Evolutionary conservation across 2,113 vertebrate genomes (phyloP).

Genomic region (Tachycineta bicolor): DNA sequence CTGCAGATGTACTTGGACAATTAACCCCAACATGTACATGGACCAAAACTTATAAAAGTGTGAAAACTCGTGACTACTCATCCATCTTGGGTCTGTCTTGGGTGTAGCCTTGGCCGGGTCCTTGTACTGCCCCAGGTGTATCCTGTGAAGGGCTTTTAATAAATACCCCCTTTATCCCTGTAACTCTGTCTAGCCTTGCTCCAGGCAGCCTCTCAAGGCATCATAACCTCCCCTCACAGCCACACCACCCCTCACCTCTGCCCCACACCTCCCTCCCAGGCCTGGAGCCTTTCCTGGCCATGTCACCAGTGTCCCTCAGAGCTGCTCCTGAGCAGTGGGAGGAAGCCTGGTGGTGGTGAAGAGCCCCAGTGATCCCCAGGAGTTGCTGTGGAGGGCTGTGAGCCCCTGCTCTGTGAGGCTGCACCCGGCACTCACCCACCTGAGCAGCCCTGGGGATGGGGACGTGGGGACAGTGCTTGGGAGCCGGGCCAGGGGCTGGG

Average conservation of each 20-base stretch:
- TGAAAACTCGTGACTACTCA: background rate
- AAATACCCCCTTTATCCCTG: background rate
- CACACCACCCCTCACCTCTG: background rate
- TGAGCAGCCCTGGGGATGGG: background rate
- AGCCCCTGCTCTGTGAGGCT: background rate
- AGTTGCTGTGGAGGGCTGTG: background rate
- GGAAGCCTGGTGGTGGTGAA: background rate
- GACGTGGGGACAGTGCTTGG: background rate
- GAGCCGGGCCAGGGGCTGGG: background rate
- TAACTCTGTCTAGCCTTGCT: background rate
- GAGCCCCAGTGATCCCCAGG: background rate
- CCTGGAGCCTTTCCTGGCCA: background rate
- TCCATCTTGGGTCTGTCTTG: background rate
- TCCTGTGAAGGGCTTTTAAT: background rate
- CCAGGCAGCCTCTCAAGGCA: background rate
- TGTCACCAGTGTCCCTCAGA: background rate
- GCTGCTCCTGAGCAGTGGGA: background rate
- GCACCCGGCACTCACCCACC: background rate
- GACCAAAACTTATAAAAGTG: background rate
- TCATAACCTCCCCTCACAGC: background rate
- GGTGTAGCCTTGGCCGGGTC: rapidly evolving
- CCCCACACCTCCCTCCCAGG: background rate
- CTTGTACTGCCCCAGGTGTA: background rate
- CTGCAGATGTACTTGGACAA: no score
- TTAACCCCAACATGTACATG: no score